phyloP scores from a whole-genome alignment of 2,113 vertebrate species.

The Glaucidium brasilianum region DNA sequence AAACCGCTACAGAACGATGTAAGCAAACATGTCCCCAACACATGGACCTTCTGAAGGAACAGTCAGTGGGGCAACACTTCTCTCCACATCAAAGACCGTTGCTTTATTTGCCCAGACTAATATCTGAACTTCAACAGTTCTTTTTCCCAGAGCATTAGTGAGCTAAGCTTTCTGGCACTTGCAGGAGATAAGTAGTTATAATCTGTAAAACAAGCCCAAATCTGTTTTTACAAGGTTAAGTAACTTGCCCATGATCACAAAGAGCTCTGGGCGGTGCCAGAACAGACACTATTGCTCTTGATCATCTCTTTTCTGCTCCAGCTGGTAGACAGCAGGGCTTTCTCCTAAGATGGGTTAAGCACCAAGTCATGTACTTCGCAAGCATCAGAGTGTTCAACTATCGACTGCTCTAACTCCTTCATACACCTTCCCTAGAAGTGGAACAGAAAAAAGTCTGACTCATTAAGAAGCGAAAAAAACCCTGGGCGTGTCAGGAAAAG shows the following conservation, averaged over 20 bases:
- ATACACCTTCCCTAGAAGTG: neutral
- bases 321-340: neutral
- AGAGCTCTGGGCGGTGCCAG: neutral
- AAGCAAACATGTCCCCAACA: neutral
- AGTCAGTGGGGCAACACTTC: neutral
- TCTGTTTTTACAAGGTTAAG: neutral
- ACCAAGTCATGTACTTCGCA: neutral
- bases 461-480: neutral
- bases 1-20: neutral
- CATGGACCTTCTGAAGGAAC: neutral
- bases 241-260: neutral
- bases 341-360: neutral
- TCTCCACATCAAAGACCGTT: neutral
- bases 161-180: neutral
- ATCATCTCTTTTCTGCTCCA: neutral
- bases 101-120: neutral
- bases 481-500: neutral
- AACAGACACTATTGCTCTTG: neutral
- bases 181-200: neutral
- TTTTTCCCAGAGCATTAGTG: neutral
- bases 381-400: accelerated
- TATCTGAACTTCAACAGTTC: neutral
- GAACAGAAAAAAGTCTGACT: neutral
- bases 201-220: neutral
- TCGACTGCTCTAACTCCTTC: neutral